These are phyloP conservation scores for Incurvaria masculella DNA, from an alignment of 2,888 invertebrate genomes.

Conservation along the genomic window DNA sequence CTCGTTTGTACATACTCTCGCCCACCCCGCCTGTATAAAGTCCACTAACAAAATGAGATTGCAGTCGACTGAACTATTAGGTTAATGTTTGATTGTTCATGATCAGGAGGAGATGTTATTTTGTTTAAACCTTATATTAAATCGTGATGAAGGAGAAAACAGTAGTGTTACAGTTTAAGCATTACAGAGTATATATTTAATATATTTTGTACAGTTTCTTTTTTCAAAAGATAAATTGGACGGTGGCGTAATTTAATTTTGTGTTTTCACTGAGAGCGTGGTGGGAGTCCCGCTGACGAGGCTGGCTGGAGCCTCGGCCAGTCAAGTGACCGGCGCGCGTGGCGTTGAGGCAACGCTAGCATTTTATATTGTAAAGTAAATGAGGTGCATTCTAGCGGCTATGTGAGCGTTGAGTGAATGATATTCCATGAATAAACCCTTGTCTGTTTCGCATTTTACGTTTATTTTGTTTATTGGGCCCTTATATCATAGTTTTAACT, in stretches of 20 bases:
- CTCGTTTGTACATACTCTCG: constrained; percentile 8
- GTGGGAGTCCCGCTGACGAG: constrained; percentile 33
- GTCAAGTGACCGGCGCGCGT: not conserved
- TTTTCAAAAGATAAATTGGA: constrained; percentile 59
- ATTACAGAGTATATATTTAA: constrained; percentile 59
- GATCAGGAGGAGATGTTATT: constrained; percentile 50
- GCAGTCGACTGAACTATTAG: constrained; percentile 18
- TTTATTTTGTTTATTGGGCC: constrained; percentile 56
- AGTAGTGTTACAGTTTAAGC: constrained; percentile 58
- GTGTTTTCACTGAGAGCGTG: constrained; percentile 49
- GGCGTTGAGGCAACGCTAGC: not conserved
- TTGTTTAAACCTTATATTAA: constrained; percentile 57
- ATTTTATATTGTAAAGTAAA: not conserved
- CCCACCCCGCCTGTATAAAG: constrained; percentile 3
- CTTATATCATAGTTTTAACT: constrained; percentile 25
- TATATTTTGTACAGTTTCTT: constrained; percentile 60
- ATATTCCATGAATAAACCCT: not conserved
- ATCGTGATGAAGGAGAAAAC: constrained; percentile 49
- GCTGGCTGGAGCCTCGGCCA: not conserved
- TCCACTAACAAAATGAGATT: not conserved
- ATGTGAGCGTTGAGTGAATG: constrained; percentile 17
- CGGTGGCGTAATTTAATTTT: constrained; percentile 47
- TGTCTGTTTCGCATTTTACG: constrained; percentile 26
- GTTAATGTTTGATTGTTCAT: constrained; percentile 54
- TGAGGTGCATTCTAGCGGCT: constrained; percentile 19